phyloP scores from a whole-genome alignment of 53 echinoderm and acorn worm species.

The Zoroaster sp. region DNA sequence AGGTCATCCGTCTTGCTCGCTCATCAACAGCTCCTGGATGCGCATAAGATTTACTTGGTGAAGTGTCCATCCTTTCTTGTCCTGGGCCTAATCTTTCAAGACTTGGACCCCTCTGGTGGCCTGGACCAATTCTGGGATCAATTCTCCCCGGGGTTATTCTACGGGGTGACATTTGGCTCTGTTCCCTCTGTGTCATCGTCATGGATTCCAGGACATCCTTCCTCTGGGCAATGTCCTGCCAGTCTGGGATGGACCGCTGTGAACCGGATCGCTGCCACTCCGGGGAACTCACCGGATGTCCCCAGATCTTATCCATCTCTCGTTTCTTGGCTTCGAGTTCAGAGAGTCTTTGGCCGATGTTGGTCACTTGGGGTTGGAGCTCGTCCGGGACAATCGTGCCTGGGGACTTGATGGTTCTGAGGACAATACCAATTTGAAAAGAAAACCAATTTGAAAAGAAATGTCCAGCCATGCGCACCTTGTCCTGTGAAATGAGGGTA shows the following conservation, averaged over 20 bases:
- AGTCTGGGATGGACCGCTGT: slow-evolving; percentile 62
- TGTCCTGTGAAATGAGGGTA: no score
- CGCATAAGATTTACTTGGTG: slow-evolving; percentile 13
- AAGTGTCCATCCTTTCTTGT: slow-evolving; percentile 34
- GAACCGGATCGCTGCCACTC: slow-evolving; percentile 35
- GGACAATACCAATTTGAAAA: neutral
- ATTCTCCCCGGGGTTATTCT: neutral
- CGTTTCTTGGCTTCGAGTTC: slow-evolving; percentile 76
- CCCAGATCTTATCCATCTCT: slow-evolving; percentile 88
- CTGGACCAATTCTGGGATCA: slow-evolving; percentile 10
- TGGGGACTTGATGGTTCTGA: slow-evolving; percentile 31
- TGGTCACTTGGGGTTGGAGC: slow-evolving; percentile 65
- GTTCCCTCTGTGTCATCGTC: slow-evolving; percentile 39
- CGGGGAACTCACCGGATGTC: slow-evolving; percentile 50
- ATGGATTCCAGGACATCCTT: slow-evolving; percentile 24
- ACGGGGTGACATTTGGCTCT: neutral
- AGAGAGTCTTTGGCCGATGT: slow-evolving; percentile 72
- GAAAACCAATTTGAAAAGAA: neutral
- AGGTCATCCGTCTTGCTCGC: neutral
- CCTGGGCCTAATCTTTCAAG: neutral
- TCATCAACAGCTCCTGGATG: slow-evolving; percentile 18
- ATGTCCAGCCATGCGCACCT: no score
- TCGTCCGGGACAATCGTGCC: slow-evolving; percentile 28
- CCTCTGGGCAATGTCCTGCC: slow-evolving; percentile 72
- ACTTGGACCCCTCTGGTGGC: neutral